These are phyloP conservation scores for Datnioides undecimradiatus DNA, from an alignment of 2,113 vertebrate species.

Conservation along the genomic window DNA sequence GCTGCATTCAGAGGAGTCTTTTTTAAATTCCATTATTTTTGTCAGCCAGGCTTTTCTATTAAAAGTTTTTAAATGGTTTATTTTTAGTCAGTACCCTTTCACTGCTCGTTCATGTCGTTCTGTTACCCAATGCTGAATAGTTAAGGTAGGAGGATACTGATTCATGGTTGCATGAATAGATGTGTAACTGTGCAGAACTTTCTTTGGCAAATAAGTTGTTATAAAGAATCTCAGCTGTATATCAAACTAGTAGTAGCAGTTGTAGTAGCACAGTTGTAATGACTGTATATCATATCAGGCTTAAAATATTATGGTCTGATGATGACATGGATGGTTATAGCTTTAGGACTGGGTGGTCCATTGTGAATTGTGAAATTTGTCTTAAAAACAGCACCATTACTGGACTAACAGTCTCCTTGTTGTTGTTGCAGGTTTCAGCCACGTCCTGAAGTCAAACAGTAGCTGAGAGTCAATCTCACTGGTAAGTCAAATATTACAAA, in stretches of 20 bases:
- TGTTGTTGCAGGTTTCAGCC: constrained; percentile 55
- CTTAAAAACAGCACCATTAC: too few species aligned
- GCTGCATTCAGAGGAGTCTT: background rate
- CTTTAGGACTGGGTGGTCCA: background rate
- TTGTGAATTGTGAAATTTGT: too few species aligned
- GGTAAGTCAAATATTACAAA: constrained; percentile 34
- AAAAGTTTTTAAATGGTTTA: background rate
- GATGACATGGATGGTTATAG: background rate
- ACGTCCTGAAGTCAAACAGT: constrained; percentile 10
- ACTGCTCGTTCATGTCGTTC: background rate
- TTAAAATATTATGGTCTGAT: background rate
- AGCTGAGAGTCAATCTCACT: constrained; percentile 21
- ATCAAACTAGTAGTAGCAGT: too few species aligned
- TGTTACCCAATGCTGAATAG: background rate
- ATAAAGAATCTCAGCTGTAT: constrained; percentile 1
- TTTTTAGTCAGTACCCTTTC: background rate
- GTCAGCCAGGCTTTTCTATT: background rate
- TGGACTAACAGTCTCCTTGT: background rate
- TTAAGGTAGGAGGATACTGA: background rate
- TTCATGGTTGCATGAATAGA: background rate
- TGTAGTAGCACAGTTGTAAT: background rate
- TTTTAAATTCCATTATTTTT: background rate
- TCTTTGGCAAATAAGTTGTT: constrained; percentile 6
- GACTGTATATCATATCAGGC: background rate
- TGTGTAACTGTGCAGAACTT: background rate